Percentiles rank a stretch among this genome's conserved stretches.
phyloP scores from a whole-genome alignment of 2,113 vertebrate species.

The Brienomyrus longianalis region DNA sequence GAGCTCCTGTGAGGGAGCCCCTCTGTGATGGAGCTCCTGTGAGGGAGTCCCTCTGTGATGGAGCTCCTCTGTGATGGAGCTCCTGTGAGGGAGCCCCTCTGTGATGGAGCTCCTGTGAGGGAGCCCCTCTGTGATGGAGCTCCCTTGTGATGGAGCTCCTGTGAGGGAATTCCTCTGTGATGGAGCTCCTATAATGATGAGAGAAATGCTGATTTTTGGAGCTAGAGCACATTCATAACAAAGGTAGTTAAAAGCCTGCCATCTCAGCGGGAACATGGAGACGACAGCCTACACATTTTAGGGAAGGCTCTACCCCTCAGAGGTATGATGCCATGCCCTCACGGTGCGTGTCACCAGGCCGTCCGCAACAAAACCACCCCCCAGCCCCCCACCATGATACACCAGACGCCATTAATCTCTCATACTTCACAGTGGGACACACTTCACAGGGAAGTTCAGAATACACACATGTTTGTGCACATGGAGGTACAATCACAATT shows the following conservation, averaged over 20 bases:
- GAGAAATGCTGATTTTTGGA: constrained; percentile 50
- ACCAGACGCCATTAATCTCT: background rate
- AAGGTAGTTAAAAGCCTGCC: background rate
- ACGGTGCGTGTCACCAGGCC: background rate
- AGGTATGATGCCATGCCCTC: background rate
- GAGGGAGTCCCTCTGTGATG: too few species aligned
- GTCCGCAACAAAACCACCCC: too few species aligned
- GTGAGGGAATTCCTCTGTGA: background rate
- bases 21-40: background rate
- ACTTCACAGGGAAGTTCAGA: background rate
- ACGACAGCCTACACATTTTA: background rate
- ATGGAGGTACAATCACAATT: background rate
- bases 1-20: background rate
- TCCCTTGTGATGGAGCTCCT: background rate
- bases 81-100: background rate
- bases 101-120: background rate
- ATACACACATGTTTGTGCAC: background rate
- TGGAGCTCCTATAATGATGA: constrained; percentile 30
- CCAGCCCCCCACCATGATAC: background rate
- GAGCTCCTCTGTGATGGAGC: constrained; percentile 19
- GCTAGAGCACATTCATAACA: constrained; percentile 37
- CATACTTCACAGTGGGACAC: background rate
- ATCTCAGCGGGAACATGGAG: background rate
- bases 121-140: background rate
- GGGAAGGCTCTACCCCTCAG: background rate